Evolutionary conservation across 2,113 vertebrate genomes (phyloP), one percentile per base, ranked within the genome.

Genomic region (Perca fluviatilis): DNA sequence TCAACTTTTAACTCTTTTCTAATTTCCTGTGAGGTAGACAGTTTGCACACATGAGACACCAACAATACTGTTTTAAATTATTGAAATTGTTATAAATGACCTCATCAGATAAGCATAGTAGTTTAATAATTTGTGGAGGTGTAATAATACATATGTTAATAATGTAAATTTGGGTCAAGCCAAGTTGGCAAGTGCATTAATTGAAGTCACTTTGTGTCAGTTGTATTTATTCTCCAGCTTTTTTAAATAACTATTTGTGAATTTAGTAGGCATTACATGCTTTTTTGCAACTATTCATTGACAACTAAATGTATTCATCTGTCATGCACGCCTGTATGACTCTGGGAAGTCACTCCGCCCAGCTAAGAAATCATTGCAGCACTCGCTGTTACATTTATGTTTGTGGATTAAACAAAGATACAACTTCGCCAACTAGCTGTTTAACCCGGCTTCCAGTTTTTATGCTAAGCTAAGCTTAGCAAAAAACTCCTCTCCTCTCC

Each of bases 71-170:
- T 65, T 49, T 69, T 19, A 18, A 60, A 70, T 43, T 57, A 43
- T 16, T 78, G 15, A 68, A 67, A 53, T 51, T 6, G 40, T 77
- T 53, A 60, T 53, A 47, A 83, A 83, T 73, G 50, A 87, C 67
- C 40, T 56, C 18, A 33, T 72, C 49, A 73, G 66, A 77, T 80
- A 72, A 73, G 40, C 71, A 61, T 3, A 53, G 23, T 7, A 51
- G 36, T 76, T 83, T 77, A 72, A 77, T 76, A 0, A 78, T 53
- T 23, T 72, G 60, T 60, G 30, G 13, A 18, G 7, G 40, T 23
- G 13, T 53, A 66, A 83, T 83, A 53, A 66, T 23, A 60, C 46
- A 72, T 77, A 77, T 71, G 67, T 40, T 65, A 83, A 65, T 72
- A 46, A 27, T 46, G 25, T 53, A n/a, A 77, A 50, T 47, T 30